Percentiles rank a stretch among this genome's conserved stretches.
phyloP scores from a whole-genome alignment of 2,888 invertebrate genomes.

The Halocaridina rubra region DNA sequence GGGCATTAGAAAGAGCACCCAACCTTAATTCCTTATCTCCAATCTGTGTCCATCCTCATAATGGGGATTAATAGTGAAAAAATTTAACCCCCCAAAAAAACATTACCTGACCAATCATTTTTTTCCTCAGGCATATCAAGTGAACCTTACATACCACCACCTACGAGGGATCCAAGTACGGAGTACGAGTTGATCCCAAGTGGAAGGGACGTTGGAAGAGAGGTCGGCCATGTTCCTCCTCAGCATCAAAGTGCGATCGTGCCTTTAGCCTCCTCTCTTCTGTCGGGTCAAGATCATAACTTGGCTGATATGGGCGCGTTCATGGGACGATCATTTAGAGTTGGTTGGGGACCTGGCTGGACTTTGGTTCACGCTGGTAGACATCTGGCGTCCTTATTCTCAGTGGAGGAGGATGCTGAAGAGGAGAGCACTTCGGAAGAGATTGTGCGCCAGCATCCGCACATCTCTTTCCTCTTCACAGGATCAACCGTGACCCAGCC shows the following conservation, averaged over 20 bases:
- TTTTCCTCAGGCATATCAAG: neutral
- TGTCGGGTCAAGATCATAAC: constrained; percentile 44
- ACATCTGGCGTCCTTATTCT: neutral
- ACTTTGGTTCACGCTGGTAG: constrained; percentile 70
- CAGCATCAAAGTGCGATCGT: constrained; percentile 26
- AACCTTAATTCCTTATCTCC: no score
- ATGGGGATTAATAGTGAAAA: no score
- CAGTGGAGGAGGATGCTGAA: neutral
- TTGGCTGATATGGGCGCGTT: constrained; percentile 68
- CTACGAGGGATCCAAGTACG: constrained; percentile 35
- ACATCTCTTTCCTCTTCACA: constrained; percentile 26
- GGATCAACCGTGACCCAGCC: constrained; percentile 16
- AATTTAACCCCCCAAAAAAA: no score
- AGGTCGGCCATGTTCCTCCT: constrained; percentile 35
- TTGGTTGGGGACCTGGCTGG: constrained; percentile 80
- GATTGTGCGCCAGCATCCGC: neutral
- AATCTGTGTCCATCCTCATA: no score
- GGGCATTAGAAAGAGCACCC: no score
- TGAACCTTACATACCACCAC: neutral
- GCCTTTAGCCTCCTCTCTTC: constrained; percentile 35
- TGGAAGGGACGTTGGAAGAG: constrained; percentile 6
- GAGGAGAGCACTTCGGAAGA: neutral
- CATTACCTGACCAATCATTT: no score
- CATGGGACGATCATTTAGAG: constrained; percentile 73
- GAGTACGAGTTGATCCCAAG: constrained; percentile 49